A percentile compares a stretch with the other conserved stretches of the same genome.
Conservation (phyloP, 2,797 vertebrate genomes). For the Sebastes aleutianus region DNA sequence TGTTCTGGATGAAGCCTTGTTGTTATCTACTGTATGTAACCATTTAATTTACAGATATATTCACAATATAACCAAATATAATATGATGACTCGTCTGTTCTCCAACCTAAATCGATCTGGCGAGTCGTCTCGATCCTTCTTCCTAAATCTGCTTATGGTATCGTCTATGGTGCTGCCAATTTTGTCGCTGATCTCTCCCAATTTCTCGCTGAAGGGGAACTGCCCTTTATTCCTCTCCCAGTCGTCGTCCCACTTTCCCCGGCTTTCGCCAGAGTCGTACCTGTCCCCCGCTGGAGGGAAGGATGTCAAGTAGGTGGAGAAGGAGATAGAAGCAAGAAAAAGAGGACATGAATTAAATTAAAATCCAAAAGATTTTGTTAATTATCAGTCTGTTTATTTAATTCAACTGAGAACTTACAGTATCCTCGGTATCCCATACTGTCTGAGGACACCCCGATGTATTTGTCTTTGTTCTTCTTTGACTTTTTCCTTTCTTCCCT, state of each 20-base stretch:
- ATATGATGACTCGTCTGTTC: neutral
- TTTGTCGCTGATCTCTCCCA: conserved; percentile 96
- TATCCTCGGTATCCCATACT: conserved; percentile 89
- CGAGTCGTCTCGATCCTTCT: conserved; percentile 95
- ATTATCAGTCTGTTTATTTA: neutral
- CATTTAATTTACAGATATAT: neutral
- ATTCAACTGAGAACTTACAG: conserved; percentile 81
- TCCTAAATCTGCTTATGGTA: conserved; percentile 95
- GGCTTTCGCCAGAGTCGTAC: conserved; percentile 87
- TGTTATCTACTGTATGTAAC: neutral
- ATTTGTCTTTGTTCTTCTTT: conserved; percentile 99
- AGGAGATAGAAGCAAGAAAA: neutral
- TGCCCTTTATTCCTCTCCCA: conserved; percentile 92
- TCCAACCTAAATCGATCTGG: conserved; percentile 93
- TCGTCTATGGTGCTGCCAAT: conserved; percentile 98
- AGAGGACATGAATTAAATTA: neutral
- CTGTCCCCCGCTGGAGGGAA: conserved; percentile 82
- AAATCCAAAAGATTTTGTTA: neutral
- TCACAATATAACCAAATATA: neutral
- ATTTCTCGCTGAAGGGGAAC: conserved; percentile 96
- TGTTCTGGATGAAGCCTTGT: neutral
- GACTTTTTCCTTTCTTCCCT: conserved; percentile 98
- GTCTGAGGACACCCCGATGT: conserved; percentile 94
- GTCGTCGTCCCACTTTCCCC: conserved; percentile 94
- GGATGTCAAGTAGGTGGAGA: neutral